These are phyloP conservation scores for Colostygia pectinataria DNA, from an alignment of 2,888 invertebrate species.

Conservation along the genomic window DNA sequence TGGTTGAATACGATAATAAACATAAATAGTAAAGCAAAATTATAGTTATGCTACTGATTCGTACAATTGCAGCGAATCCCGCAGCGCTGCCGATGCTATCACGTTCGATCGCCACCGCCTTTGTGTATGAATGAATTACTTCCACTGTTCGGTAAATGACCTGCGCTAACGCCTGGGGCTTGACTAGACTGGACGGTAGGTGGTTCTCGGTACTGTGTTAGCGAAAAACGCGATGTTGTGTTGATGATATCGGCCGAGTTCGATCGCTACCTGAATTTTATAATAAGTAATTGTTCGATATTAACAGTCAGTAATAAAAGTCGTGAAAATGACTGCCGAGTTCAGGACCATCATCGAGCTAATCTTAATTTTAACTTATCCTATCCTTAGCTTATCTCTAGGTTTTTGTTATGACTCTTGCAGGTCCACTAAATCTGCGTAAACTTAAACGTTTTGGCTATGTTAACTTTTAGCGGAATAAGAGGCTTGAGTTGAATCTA, in stretches of 20 bases:
- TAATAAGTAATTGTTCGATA: slow-evolving; percentile 28
- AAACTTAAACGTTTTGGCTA: too few relatives aligned
- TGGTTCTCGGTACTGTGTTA: not conserved
- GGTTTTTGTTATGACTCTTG: too few relatives aligned
- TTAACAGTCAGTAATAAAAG: too few relatives aligned
- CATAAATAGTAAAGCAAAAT: too few relatives aligned
- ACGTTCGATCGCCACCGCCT: slow-evolving; percentile 34
- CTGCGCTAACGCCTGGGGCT: too few relatives aligned
- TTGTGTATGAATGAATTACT: slow-evolving; percentile 37
- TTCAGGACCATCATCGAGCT: not conserved
- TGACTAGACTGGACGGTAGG: not conserved
- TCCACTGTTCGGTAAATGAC: slow-evolving; percentile 20
- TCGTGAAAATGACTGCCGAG: slow-evolving; percentile 9
- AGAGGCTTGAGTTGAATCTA: too few relatives aligned
- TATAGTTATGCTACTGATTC: slow-evolving; percentile 9
- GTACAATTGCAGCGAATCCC: slow-evolving; percentile 15
- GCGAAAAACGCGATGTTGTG: slow-evolving; percentile 13
- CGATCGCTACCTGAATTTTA: slow-evolving; percentile 39
- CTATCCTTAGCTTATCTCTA: too few relatives aligned
- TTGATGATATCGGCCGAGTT: slow-evolving; percentile 30
- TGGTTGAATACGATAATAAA: too few relatives aligned
- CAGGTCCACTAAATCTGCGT: too few relatives aligned
- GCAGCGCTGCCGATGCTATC: slow-evolving; percentile 34
- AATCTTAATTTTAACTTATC: too few relatives aligned
- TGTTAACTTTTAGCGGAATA: too few relatives aligned